phyloP scores from a whole-genome alignment of 2,888 invertebrate genomes.

The Lasioglossum calceatum region DNA sequence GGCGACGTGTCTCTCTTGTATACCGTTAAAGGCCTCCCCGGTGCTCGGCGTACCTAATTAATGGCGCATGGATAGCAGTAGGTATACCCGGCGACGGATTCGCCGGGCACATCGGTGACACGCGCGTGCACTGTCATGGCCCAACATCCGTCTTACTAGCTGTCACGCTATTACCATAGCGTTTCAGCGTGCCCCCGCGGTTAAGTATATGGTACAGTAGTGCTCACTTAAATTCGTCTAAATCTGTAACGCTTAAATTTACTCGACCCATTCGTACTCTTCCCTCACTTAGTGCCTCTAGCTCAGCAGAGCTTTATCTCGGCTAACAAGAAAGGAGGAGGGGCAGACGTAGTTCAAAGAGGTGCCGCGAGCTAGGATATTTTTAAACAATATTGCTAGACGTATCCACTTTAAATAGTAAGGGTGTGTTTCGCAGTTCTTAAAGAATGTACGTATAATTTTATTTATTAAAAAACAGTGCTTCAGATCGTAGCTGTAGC shows the following conservation, averaged over 20 bases:
- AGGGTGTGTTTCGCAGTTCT: too few species aligned
- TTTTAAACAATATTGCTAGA: not conserved
- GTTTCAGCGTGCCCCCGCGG: constrained; percentile 62
- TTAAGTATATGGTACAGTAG: constrained; percentile 48
- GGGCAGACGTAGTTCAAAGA: too few species aligned
- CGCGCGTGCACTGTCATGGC: constrained; percentile 62
- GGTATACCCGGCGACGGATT: constrained; percentile 47
- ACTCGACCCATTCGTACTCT: not conserved
- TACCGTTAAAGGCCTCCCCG: constrained; percentile 74
- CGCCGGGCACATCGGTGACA: constrained; percentile 41
- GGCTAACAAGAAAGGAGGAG: not conserved
- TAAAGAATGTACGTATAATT: too few species aligned
- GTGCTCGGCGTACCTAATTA: constrained; percentile 73
- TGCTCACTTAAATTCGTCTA: not conserved
- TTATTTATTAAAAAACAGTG: too few species aligned
- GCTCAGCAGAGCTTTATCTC: not conserved
- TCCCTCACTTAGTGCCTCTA: not conserved
- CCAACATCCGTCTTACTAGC: constrained; percentile 69
- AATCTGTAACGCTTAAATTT: not conserved
- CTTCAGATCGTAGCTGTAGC: too few species aligned
- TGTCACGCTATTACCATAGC: constrained; percentile 68
- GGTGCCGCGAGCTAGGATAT: not conserved
- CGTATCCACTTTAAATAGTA: not conserved
- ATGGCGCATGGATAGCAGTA: constrained; percentile 56
- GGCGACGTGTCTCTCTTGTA: constrained; percentile 71